Base-by-base conservation (phyloP, 2,113 vertebrate genomes). In the Sterna hirundo region DNA sequence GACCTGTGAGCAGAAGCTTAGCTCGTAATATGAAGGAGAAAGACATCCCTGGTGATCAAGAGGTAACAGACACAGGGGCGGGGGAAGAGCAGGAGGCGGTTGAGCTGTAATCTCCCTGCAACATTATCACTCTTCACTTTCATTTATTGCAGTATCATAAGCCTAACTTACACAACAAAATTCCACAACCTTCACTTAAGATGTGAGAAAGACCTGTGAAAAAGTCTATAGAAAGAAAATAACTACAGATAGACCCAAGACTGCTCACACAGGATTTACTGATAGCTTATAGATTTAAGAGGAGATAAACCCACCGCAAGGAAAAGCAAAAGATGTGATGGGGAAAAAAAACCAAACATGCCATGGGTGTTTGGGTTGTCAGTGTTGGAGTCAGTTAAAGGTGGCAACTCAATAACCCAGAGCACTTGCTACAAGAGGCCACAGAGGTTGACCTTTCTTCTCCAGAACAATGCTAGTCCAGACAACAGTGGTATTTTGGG, bases 31-130 rank as follows among this genome's bases (percentile, higher is more conserved):
- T 1, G 2, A 72, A 57, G 40, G 4, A 55, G 15, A 78, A 70
- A 5, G 7, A 69, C 1, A 4, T 0, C 15, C 17, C 34, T 36
- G 38, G 29, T 60, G 76, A 68, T 58, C 42, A 80, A 70, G 13
- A 25, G 5, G 1, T 74, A 81, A 61, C 5, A 47, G 36, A 15
- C 13, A 64, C 11, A 2, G 9, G 1, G 15, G 34, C 5, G 9
- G 10, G 13, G 10, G 7, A 19, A 3, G 8, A 6, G 32, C 30
- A 89, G 40, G 22, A 77, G 66, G 10, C 10, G 6, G 8, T 15
- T 36, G 32, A 82, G 49, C 57, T 88, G 18, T 58, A 40, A 84
- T 30, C 21, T 82, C 23, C 6, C 23, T 13, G 0, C 30, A 79
- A 2, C 10, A 47, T 60, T 30, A 85, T 16, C 46, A 72, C 10